Evolutionary conservation across 2,113 vertebrate genomes (phyloP).

Genomic region (Brienomyrus brachyistius): DNA sequence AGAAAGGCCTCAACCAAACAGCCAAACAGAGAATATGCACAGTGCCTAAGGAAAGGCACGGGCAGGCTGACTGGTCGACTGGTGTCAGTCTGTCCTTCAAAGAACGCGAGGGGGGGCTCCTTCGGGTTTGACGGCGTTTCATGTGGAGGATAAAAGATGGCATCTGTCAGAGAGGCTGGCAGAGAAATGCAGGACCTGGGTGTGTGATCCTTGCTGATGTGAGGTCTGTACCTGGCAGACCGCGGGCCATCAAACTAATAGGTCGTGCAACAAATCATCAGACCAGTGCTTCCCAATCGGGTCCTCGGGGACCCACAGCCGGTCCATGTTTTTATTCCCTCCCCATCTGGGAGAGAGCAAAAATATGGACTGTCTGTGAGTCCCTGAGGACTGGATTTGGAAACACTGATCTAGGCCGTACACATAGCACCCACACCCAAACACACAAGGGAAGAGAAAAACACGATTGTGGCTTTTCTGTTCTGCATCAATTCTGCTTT

Average conservation of each 20-base stretch:
- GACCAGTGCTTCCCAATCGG: neutral
- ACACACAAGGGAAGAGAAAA: neutral
- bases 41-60: neutral
- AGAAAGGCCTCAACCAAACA: neutral
- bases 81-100: neutral
- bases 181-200: neutral
- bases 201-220: neutral
- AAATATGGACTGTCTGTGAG: neutral
- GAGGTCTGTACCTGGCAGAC: neutral
- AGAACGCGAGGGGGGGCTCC: neutral
- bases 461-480: neutral
- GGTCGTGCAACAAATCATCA: neutral
- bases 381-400: neutral
- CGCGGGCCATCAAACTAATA: neutral
- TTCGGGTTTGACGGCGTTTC: neutral
- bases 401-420: neutral
- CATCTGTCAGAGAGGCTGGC: neutral
- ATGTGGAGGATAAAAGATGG: neutral
- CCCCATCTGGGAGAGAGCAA: neutral
- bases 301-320: neutral
- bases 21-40: neutral
- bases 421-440: neutral
- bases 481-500: neutral
- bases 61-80: neutral
- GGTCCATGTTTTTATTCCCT: neutral